Conservation (phyloP, 2,113 vertebrate genomes). For the Sapajus apella region DNA sequence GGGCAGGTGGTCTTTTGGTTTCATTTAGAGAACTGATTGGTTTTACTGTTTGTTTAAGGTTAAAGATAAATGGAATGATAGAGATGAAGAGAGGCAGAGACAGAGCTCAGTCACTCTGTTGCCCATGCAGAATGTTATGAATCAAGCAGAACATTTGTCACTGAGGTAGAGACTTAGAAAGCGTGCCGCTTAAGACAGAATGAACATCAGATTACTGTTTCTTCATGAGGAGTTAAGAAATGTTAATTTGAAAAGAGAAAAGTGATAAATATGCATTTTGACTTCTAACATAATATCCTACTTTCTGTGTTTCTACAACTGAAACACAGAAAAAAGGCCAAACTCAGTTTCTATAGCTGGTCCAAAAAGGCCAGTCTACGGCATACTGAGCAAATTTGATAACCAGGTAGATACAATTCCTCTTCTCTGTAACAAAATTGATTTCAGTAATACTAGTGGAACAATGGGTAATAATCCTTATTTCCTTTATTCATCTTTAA, state of each 20-base stretch:
- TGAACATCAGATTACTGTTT: background rate
- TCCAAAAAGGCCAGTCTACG: background rate
- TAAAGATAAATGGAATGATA: background rate
- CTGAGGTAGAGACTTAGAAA: background rate
- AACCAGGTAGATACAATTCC: background rate
- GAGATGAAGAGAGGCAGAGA: background rate
- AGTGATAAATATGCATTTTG: background rate
- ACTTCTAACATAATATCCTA: background rate
- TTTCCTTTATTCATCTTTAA: constrained; percentile 26
- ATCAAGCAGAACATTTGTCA: background rate
- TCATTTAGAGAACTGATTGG: constrained; percentile 34
- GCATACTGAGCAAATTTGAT: background rate
- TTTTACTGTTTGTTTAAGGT: constrained; percentile 21
- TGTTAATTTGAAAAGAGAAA: constrained; percentile 26
- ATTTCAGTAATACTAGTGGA: background rate
- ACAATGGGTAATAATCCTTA: background rate
- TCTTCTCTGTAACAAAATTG: background rate
- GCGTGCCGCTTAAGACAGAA: background rate
- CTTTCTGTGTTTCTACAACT: background rate
- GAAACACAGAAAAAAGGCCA: too few relatives aligned
- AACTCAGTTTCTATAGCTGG: too few relatives aligned
- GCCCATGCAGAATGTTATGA: accelerated
- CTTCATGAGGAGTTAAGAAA: constrained; percentile 13
- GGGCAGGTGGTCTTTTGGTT: constrained; percentile 40
- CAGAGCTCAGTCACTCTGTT: background rate